Percentiles rank a stretch among this genome's conserved stretches.
These are phyloP conservation scores for Heliocidaris tuberculata DNA, from an alignment of 35 echinoderm and acorn worm species.

Conservation along the genomic window DNA sequence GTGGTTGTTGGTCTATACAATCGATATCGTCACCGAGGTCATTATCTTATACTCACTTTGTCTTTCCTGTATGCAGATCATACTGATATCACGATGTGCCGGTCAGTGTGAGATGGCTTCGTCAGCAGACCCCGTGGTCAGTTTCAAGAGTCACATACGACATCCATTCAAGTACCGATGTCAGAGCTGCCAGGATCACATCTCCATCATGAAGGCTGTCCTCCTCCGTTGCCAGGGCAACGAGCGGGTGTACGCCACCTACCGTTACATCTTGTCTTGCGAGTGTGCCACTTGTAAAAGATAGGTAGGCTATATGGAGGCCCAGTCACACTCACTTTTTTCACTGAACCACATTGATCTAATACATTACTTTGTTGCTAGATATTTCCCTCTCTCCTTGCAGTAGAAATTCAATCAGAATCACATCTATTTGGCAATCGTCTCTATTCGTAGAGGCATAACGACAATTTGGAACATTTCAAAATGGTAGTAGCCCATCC, in stretches of 20 bases:
- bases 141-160: conserved; percentile 60
- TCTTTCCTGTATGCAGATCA: conserved; percentile 36
- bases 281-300: conserved; percentile 55
- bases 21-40: too few species aligned
- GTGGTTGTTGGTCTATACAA: too few species aligned
- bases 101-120: conserved; percentile 61
- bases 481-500: too few species aligned
- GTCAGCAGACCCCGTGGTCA: conserved; percentile 68
- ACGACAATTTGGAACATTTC: too few species aligned
- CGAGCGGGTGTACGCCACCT: conserved; percentile 68
- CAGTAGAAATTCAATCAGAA: too few species aligned
- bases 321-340: neutral
- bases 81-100: conserved; percentile 72
- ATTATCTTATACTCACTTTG: neutral
- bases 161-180: conserved; percentile 74
- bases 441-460: neutral
- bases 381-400: neutral
- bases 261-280: conserved; percentile 74
- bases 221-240: conserved; percentile 62
- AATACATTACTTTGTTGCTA: neutral
- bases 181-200: conserved; percentile 68
- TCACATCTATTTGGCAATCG: neutral
- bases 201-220: conserved; percentile 71
- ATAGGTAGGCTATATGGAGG: neutral
- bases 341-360: neutral